Conservation (phyloP, 2,888 invertebrate genomes). For the Sinelater perroti region DNA sequence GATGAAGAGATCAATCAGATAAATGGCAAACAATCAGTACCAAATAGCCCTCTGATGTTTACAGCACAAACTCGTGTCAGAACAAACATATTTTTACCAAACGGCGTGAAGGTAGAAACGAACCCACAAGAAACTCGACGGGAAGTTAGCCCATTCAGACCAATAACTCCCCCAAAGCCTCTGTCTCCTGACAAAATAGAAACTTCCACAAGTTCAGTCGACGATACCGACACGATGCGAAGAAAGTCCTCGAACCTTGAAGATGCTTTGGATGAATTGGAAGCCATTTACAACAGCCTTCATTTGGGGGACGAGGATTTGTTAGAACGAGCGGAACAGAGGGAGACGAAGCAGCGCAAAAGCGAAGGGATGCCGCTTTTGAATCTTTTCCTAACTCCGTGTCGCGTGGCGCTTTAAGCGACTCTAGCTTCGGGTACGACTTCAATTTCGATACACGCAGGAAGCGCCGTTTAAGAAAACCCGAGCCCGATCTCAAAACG, state of each 20-base stretch:
- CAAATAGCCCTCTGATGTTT: conserved; percentile 55
- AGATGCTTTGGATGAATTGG: conserved; percentile 87
- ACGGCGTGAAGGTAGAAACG: conserved; percentile 43
- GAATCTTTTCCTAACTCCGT: conserved; percentile 46
- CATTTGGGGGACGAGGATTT: conserved; percentile 85
- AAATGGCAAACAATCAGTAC: conserved; percentile 37
- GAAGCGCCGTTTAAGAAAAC: conserved; percentile 52
- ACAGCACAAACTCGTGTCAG: conserved; percentile 56
- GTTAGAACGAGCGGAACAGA: conserved; percentile 79
- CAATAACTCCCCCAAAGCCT: conserved; percentile 30
- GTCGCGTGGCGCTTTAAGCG: conserved; percentile 56
- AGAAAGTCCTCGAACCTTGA: conserved; percentile 80
- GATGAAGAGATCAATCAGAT: conserved; percentile 60
- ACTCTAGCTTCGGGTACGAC: conserved; percentile 59
- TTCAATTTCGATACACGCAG: conserved; percentile 53
- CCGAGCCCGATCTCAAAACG: conserved; percentile 71
- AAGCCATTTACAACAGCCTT: conserved; percentile 90
- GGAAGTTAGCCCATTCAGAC: conserved; percentile 39
- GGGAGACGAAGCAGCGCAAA: conserved; percentile 64
- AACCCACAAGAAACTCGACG: conserved; percentile 29
- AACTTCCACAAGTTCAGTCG: neutral
- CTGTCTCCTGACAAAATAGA: neutral
- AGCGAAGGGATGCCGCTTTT: conserved; percentile 46
- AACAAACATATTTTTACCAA: conserved; percentile 56
- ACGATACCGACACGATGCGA: neutral